A percentile compares a stretch with the other conserved stretches of the same genome.
phyloP scores from a whole-genome alignment of 2,888 invertebrate species.

The Cyclophora punctaria region DNA sequence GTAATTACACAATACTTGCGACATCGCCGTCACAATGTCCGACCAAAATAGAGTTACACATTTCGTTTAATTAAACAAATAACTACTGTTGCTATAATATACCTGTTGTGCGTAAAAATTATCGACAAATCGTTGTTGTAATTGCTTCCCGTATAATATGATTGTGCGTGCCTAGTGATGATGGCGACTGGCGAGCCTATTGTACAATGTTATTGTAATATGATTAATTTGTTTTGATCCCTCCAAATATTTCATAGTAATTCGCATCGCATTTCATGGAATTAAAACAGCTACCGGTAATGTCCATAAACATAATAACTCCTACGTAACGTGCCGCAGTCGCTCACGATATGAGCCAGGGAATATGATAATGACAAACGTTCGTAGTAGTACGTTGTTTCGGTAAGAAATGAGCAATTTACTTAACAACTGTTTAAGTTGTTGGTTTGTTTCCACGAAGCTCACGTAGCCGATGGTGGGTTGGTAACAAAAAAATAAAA shows the following conservation, averaged over 20 bases:
- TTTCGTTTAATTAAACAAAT: too few relatives aligned
- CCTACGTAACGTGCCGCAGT: too few relatives aligned
- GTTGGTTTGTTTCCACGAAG: slow-evolving; percentile 18
- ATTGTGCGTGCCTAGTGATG: too few relatives aligned
- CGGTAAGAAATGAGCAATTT: slow-evolving; percentile 12
- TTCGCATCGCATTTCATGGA: slow-evolving; percentile 6
- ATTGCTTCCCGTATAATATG: too few relatives aligned
- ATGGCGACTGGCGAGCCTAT: too few relatives aligned
- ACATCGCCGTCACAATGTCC: slow-evolving; percentile 1
- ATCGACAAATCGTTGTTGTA: too few relatives aligned
- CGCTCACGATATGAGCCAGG: not conserved
- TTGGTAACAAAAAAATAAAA: slow-evolving; percentile 21
- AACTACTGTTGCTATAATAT: too few relatives aligned
- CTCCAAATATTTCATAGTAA: slow-evolving; percentile 5
- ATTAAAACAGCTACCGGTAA: slow-evolving; percentile 2
- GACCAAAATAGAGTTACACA: slow-evolving; percentile 5
- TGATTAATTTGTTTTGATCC: not conserved
- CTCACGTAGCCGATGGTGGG: slow-evolving; percentile 21
- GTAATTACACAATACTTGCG: slow-evolving; percentile 7
- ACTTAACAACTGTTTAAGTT: slow-evolving; percentile 8
- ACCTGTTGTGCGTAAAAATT: too few relatives aligned
- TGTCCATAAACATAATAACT: not conserved
- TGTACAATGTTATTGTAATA: not conserved
- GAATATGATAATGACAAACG: slow-evolving; percentile 4
- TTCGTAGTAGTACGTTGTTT: slow-evolving; percentile 6